Percentiles rank a stretch among this genome's conserved stretches.
phyloP scores from a whole-genome alignment of 2,888 invertebrate species.

The Phorcus lineatus region DNA sequence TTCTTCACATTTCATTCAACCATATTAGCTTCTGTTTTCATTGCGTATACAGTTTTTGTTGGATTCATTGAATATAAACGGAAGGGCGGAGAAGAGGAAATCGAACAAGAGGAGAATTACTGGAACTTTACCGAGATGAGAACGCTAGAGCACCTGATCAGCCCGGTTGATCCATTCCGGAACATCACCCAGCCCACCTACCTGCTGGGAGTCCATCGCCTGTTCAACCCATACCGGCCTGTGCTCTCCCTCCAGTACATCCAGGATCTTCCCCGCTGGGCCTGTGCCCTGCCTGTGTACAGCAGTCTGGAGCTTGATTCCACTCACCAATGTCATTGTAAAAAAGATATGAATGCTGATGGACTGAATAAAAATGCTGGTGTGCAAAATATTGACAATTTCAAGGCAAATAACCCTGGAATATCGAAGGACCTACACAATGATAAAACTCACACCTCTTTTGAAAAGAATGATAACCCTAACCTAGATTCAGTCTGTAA shows the following conservation, averaged over 20 bases:
- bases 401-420: no score
- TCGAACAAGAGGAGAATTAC: conserved; percentile 65
- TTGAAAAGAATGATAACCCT: no score
- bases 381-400: no score
- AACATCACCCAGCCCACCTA: not conserved
- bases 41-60: conserved; percentile 57
- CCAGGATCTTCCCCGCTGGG: conserved; percentile 77
- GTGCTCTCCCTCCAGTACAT: conserved; percentile 77
- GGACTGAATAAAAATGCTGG: not conserved
- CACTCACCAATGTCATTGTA: not conserved
- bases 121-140: conserved; percentile 74
- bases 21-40: conserved; percentile 61
- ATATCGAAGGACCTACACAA: no score
- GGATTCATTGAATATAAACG: conserved; percentile 46
- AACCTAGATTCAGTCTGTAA: no score
- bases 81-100: conserved; percentile 34
- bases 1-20: conserved; percentile 51
- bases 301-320: conserved; percentile 11
- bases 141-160: conserved; percentile 57
- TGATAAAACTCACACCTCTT: no score
- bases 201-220: not conserved
- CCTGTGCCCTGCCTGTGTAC: conserved; percentile 45
- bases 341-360: not conserved
- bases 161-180: conserved; percentile 28
- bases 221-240: conserved; percentile 66